Base-by-base conservation (phyloP, 2,888 invertebrate genomes). In the Himalopsyche anomala region DNA sequence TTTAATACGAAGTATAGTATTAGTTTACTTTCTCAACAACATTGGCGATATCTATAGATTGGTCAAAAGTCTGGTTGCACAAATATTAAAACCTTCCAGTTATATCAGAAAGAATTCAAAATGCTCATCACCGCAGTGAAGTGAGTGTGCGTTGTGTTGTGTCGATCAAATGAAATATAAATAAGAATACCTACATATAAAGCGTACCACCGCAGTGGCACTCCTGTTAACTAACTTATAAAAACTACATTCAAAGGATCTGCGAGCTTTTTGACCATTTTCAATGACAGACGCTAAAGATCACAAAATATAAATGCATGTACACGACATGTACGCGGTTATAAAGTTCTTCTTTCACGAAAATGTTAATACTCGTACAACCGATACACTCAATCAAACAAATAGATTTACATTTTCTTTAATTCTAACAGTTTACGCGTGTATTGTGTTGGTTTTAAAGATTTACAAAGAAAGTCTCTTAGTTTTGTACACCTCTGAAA, bases 1-100 rank as follows among this genome's bases (percentile, higher is more conserved):
- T 80, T 80, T 80, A 51, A 80, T 80, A 80, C 51, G 80, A 80
- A 80, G 36, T 80, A 38, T 45, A 45, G 28, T 81, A 45, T 45
- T n/a, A 28, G 38, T 55, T 82, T 38, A 80, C 28, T 86, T 84
- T 86, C 85, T 82, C 84, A 83, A 86, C 84, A 88, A 85, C 84
- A 81, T 83, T 85, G 51, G 87, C 42, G 86, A 84, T 84, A 87
- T 74, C 86, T 82, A 86, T 45, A 87, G 62, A 86, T 88, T 87
- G 88, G 87, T 87, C 87, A 85, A 84, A 87, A 86, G 80, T 80
- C 56, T 81, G 87, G 88, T 88, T 88, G 88, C 87, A 88, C 86
- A 88, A 88, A 88, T 88, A 87, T 87, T 87, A 86, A 87, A 84
- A 87, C 82, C 82, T 85, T 84, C 87, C 79, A 69, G 74, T 36